Evolutionary conservation across 2,113 vertebrate species (phyloP).

Genomic region (Cavia aperea): DNA sequence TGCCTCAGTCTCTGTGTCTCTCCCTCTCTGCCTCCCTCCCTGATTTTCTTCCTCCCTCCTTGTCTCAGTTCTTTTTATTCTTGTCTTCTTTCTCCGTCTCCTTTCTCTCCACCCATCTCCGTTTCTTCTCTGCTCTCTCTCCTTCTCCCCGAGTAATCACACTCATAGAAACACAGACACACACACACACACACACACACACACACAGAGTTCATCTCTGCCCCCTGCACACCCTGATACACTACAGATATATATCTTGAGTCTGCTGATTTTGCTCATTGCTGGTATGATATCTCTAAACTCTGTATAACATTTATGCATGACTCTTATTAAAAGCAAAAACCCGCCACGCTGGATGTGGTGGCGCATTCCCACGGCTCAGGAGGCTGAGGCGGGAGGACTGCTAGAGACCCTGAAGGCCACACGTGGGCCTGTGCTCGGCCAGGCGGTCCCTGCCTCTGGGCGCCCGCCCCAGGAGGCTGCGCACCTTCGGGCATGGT

Average conservation of each 20-base stretch:
- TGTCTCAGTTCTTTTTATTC: not conserved
- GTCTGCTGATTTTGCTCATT: not conserved
- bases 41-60: too few relatives aligned
- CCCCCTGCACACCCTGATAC: not conserved
- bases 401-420: not conserved
- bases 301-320: not conserved
- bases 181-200: not conserved
- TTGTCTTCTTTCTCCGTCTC: not conserved
- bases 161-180: not conserved
- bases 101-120: not conserved
- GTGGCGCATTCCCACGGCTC: not conserved
- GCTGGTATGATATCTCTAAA: not conserved
- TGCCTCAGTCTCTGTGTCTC: not conserved
- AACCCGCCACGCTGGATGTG: not conserved
- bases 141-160: not conserved
- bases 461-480: not conserved
- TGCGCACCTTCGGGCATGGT: constrained; percentile 92
- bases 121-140: not conserved
- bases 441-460: accelerated
- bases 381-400: not conserved
- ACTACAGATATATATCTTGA: not conserved
- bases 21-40: not conserved
- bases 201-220: not conserved
- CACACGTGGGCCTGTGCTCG: not conserved
- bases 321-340: not conserved